phyloP scores from a whole-genome alignment of 2,113 vertebrate genomes.

The Mionectes macconnelli region DNA sequence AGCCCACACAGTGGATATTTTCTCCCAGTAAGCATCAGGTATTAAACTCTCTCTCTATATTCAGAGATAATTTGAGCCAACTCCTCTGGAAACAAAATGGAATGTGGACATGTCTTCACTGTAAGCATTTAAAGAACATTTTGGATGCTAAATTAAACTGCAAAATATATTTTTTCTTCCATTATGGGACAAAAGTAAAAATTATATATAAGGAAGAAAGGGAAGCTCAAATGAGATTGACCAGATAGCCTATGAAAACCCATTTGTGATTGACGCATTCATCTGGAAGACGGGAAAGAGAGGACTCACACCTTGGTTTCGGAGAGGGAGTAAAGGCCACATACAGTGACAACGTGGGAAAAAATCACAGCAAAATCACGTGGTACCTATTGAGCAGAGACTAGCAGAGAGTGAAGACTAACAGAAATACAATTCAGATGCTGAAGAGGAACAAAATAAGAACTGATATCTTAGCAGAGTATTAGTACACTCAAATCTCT shows the following conservation, averaged over 20 bases:
- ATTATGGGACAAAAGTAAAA: background rate
- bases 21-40: conserved; percentile 20
- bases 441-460: background rate
- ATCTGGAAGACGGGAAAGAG: background rate
- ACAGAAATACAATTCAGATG: background rate
- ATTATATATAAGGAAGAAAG: background rate
- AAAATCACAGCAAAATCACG: background rate
- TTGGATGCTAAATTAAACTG: background rate
- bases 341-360: background rate
- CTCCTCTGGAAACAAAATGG: background rate
- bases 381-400: background rate
- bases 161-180: background rate
- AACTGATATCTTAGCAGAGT: background rate
- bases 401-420: background rate
- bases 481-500: background rate
- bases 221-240: background rate
- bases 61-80: background rate
- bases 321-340: background rate
- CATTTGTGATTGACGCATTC: background rate
- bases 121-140: background rate
- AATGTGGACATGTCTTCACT: background rate
- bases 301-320: background rate
- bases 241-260: fast-evolving
- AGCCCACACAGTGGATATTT: conserved; percentile 18
- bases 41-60: background rate